Evolutionary conservation across 2,888 invertebrate genomes (phyloP).

Genomic region (Polymixis lichenea): DNA sequence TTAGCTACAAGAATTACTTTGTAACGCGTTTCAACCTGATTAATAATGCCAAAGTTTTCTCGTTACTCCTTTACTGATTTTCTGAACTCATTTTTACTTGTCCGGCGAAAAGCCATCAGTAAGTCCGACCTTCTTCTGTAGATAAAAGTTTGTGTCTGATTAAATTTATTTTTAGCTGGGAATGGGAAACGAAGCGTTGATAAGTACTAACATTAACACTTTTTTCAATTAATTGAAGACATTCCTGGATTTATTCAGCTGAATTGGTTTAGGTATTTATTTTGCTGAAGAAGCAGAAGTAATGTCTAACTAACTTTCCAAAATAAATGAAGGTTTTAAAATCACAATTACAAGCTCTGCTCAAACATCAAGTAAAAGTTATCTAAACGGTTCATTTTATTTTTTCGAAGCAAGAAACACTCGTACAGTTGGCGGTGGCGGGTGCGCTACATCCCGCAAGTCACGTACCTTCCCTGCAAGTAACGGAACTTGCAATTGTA

Average conservation of each 20-base stretch:
- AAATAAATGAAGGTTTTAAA: conserved; percentile 29
- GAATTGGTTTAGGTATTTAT: conserved; percentile 4
- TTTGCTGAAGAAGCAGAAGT: neutral
- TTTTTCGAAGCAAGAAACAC: conserved; percentile 34
- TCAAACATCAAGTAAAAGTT: conserved; percentile 32
- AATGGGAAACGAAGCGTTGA: conserved; percentile 38
- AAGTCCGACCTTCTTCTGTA: conserved; percentile 30
- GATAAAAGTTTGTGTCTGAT: conserved; percentile 42
- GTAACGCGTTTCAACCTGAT: conserved; percentile 48
- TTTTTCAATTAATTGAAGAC: conserved; percentile 21
- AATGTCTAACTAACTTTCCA: neutral
- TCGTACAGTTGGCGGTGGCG: conserved; percentile 20
- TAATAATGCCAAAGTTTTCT: conserved; percentile 61
- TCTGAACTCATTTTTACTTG: conserved; percentile 60
- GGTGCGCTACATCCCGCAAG: conserved; percentile 29
- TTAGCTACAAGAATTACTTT: conserved; percentile 52
- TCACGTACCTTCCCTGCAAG: conserved; percentile 55
- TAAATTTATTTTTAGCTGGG: conserved; percentile 21
- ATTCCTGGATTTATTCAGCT: conserved; percentile 33
- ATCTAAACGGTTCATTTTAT: conserved; percentile 39
- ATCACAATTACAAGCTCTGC: conserved; percentile 1
- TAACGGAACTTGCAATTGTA: conserved; percentile 52
- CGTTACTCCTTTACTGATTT: conserved; percentile 63
- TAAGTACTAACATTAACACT: conserved; percentile 1
- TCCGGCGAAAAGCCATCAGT: conserved; percentile 54